These are phyloP conservation scores for Synergus gifuensis DNA, from an alignment of 2,888 invertebrate species.

Conservation along the genomic window DNA sequence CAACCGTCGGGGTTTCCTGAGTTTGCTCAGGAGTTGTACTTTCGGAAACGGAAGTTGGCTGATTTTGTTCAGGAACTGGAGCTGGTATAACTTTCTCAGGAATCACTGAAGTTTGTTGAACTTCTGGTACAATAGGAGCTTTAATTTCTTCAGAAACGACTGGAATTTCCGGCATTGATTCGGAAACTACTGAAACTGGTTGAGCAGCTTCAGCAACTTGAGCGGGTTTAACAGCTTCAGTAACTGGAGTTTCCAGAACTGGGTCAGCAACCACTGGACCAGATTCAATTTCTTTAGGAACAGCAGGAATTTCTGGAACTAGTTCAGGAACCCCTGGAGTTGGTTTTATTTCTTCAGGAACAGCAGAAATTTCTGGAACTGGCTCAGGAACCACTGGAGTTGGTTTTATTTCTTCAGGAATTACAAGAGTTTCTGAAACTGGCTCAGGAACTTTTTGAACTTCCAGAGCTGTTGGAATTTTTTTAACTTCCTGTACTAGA, in stretches of 20 bases:
- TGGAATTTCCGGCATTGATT: not conserved
- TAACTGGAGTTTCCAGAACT: not conserved
- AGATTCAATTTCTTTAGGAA: not conserved
- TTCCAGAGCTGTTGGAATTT: not conserved
- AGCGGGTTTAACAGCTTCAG: not conserved
- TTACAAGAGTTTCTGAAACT: not conserved
- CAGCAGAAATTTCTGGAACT: not conserved
- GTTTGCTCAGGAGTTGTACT: not conserved
- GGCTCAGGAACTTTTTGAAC: not conserved
- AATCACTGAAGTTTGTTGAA: not conserved
- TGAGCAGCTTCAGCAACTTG: not conserved
- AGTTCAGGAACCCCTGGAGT: not conserved
- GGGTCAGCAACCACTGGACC: not conserved
- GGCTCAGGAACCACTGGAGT: not conserved
- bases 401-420: not conserved
- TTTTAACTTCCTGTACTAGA: conserved; percentile 34
- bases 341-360: not conserved
- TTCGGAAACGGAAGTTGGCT: not conserved
- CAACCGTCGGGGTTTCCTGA: not conserved
- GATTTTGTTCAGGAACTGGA: not conserved
- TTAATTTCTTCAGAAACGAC: not conserved
- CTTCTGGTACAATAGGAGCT: not conserved
- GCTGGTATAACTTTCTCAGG: conserved; percentile 7
- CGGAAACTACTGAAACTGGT: not conserved
- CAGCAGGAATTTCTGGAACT: not conserved